These are phyloP conservation scores for Tragelaphus buxtoni DNA, from an alignment of 2,113 vertebrate species.

Conservation along the genomic window DNA sequence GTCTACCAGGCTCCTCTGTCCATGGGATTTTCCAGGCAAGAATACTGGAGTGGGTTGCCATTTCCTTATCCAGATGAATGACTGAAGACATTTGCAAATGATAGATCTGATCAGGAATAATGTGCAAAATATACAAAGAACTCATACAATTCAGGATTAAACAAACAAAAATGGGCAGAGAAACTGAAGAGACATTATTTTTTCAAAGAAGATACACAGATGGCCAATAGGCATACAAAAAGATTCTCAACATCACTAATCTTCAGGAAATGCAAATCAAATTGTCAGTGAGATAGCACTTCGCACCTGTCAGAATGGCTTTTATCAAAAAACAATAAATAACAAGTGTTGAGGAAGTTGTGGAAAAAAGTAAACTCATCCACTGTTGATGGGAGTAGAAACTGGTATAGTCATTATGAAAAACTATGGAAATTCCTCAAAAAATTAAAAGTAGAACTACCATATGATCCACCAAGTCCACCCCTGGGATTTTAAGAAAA, in stretches of 20 bases:
- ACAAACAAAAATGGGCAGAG: neutral
- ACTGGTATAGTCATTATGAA: neutral
- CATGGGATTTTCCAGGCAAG: too few relatives aligned
- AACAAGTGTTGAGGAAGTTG: neutral
- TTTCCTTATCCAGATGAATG: neutral
- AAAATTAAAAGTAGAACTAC: neutral
- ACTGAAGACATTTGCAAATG: neutral
- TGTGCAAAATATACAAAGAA: neutral
- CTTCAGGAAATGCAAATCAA: neutral
- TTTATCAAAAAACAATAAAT: neutral
- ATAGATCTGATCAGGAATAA: neutral
- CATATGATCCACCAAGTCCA: neutral
- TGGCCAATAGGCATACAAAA: neutral
- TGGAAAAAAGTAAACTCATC: neutral
- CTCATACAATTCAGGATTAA: neutral
- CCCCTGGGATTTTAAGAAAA: neutral
- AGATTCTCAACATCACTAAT: neutral
- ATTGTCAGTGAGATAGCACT: neutral
- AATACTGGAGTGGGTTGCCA: too few relatives aligned
- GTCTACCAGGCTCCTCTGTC: too few relatives aligned
- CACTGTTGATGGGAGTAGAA: neutral
- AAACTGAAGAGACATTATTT: neutral
- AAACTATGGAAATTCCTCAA: neutral
- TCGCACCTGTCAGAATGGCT: neutral
- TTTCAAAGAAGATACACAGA: neutral